Evolutionary conservation across 2,113 vertebrate species (phyloP).

Genomic region (Axis porcinus): DNA sequence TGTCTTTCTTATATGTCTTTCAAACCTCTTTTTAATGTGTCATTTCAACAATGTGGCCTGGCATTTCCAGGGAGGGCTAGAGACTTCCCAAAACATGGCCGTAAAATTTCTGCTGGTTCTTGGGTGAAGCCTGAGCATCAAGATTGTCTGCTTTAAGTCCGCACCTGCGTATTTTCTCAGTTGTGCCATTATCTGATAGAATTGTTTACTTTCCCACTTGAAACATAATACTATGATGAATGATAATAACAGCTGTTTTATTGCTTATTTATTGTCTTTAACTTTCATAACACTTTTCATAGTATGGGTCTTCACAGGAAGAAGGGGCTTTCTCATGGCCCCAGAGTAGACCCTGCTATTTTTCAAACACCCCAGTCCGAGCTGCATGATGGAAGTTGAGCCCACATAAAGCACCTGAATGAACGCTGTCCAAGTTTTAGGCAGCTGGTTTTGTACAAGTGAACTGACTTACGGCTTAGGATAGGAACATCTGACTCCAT

Average conservation of each 20-base stretch:
- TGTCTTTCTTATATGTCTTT: not conserved
- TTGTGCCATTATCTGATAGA: not conserved
- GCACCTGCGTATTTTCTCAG: not conserved
- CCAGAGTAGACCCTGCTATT: not conserved
- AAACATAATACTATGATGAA: not conserved
- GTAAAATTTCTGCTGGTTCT: not conserved
- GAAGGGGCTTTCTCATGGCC: not conserved
- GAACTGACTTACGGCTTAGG: conserved; percentile 7
- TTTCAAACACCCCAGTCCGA: not conserved
- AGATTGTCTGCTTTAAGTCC: not conserved
- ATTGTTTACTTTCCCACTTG: not conserved
- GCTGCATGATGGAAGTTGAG: not conserved
- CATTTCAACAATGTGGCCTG: not conserved
- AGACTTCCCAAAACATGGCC: not conserved
- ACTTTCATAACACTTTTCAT: not conserved
- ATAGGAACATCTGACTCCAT: conserved; percentile 25
- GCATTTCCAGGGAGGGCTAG: not conserved
- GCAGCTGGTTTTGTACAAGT: not conserved
- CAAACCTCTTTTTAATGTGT: not conserved
- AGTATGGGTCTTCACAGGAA: not conserved
- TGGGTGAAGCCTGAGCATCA: not conserved
- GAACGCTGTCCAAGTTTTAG: not conserved
- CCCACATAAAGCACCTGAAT: not conserved
- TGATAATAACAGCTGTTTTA: not conserved
- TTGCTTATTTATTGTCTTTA: not conserved